Evolutionary conservation across 2,888 invertebrate species (phyloP).

Genomic region (Incurvaria masculella): DNA sequence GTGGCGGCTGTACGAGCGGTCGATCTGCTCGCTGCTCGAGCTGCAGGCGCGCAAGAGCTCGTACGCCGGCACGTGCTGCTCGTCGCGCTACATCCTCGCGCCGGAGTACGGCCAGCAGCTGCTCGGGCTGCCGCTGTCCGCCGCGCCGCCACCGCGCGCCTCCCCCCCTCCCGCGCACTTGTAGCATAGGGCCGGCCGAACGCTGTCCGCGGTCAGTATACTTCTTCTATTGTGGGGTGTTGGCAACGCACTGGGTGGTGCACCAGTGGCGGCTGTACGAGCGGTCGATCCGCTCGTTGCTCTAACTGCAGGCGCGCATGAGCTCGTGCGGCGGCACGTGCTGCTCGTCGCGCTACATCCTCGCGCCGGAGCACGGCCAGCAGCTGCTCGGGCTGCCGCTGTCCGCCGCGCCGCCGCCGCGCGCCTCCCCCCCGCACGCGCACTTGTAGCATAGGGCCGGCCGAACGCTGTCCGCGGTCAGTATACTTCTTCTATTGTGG

Average conservation of each 20-base stretch:
- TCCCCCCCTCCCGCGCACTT: conserved; percentile 51
- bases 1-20: conserved; percentile 48
- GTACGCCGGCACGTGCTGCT: conserved; percentile 36
- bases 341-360: conserved; percentile 42
- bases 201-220: conserved; percentile 27
- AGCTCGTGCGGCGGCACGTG: conserved; percentile 33
- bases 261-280: conserved; percentile 49
- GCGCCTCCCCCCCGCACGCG: conserved; percentile 45
- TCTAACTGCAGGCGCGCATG: conserved; percentile 43
- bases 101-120: conserved; percentile 36
- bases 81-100: conserved; percentile 41
- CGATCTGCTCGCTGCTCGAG: conserved; percentile 43
- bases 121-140: conserved; percentile 39
- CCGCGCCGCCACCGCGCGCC: conserved; percentile 28
- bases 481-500: no score
- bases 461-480: conserved; percentile 30
- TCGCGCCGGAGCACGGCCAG: conserved; percentile 40
- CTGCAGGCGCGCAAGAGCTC: conserved; percentile 39
- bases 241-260: conserved; percentile 43
- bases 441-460: conserved; percentile 45
- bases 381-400: conserved; percentile 36
- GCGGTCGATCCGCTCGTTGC: conserved; percentile 42
- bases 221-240: no score
- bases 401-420: conserved; percentile 27
- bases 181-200: conserved; percentile 38